Evolutionary conservation across 2,797 vertebrate species (phyloP).

Genomic region (Heliangelus exortis): DNA sequence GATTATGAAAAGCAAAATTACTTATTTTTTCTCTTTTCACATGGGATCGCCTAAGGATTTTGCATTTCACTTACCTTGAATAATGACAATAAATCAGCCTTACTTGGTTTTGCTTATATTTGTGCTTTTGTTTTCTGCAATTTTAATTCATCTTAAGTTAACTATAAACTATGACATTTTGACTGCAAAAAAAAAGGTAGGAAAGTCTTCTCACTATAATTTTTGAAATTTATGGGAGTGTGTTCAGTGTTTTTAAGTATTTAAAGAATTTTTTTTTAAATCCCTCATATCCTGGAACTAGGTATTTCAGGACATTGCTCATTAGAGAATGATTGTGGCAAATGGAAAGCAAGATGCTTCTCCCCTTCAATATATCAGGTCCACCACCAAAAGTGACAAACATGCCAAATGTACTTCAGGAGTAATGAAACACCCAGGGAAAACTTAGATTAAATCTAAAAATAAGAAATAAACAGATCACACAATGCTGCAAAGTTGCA

Average conservation of each 20-base stretch:
- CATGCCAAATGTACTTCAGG: neutral
- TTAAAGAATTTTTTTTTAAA: neutral
- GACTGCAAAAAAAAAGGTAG: neutral
- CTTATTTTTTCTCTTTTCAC: neutral
- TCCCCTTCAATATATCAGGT: neutral
- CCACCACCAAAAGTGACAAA: neutral
- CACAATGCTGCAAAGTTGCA: neutral
- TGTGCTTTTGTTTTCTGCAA: neutral
- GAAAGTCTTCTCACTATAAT: neutral
- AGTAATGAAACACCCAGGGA: neutral
- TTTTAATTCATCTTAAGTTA: neutral
- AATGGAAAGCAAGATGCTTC: neutral
- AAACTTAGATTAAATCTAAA: neutral
- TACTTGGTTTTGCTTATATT: neutral
- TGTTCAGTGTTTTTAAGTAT: neutral
- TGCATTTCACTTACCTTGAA: neutral
- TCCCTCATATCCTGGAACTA: neutral
- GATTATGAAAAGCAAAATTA: neutral
- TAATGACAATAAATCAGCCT: neutral
- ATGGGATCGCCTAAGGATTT: neutral
- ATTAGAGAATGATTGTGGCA: neutral
- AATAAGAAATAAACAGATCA: neutral
- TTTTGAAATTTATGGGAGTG: neutral
- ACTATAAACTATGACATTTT: neutral
- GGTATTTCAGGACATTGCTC: neutral